These are phyloP conservation scores for Lypha dubia DNA, from an alignment of 2,888 invertebrate species.

Conservation along the genomic window DNA sequence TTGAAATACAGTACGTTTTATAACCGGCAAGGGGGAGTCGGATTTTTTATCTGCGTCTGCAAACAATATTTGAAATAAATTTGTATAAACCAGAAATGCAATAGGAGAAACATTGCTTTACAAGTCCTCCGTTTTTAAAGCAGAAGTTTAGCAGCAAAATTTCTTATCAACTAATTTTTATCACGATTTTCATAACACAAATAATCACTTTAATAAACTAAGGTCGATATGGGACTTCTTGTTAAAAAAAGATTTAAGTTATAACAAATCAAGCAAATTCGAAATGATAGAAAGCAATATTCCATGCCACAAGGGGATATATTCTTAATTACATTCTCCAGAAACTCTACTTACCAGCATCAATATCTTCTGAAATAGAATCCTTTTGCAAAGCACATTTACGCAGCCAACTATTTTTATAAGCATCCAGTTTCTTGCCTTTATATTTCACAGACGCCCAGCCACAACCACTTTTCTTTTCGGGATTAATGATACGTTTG, in stretches of 20 bases:
- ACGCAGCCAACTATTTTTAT: constrained; percentile 93
- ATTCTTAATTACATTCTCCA: background rate
- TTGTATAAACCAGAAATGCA: background rate
- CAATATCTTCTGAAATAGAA: constrained; percentile 79
- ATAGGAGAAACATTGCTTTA: too few species aligned
- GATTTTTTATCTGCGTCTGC: constrained; percentile 87
- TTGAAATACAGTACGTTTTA: constrained; percentile 88
- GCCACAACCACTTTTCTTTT: constrained; percentile 95
- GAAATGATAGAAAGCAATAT: background rate
- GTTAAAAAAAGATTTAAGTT: too few species aligned
- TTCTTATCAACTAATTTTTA: too few species aligned
- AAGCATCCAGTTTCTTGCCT: constrained; percentile 93
- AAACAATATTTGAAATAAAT: constrained; percentile 74
- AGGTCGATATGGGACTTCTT: too few species aligned
- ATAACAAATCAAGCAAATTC: too few species aligned
- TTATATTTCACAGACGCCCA: constrained; percentile 96
- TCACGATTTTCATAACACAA: too few species aligned
- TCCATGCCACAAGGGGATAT: background rate
- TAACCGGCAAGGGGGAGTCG: constrained; percentile 85
- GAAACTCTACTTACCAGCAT: constrained; percentile 74
- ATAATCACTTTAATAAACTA: too few species aligned
- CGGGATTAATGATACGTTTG: constrained; percentile 94
- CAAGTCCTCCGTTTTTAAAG: too few species aligned
- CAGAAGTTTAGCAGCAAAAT: too few species aligned
- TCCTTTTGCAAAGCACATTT: constrained; percentile 87